Base-by-base conservation (phyloP, 2,113 vertebrate species). In the Microcebus tavaratra region DNA sequence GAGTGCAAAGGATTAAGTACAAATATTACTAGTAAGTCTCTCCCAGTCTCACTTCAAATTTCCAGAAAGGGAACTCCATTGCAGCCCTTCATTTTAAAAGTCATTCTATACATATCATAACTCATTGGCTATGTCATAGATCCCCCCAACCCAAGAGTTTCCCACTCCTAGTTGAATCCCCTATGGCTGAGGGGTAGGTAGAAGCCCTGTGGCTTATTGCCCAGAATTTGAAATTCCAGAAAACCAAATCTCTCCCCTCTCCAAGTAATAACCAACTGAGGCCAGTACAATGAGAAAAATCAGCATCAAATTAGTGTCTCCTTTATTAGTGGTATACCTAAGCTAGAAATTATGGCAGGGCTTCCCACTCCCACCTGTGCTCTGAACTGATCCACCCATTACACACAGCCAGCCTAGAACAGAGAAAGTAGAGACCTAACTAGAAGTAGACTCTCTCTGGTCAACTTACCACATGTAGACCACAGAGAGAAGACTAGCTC, bases 221-320 rank as follows among this genome's bases (percentile, higher is more conserved):
- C 70, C 61, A 23, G 36, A 80, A 50, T 55, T 73, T 70, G 17
- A 70, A 31, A 75, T 57, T 59, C 61, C 57, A 79, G 21, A 90
- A 20, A 67, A 87, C 8, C 3, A 84, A 84, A 63, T 31, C 29
- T 34, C 59, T 63, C 31, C 25, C 7, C 5, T 90, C 67, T 93
- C 50, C 61, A 95, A 84, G 12, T 68, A 94, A 75, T 90, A 79
- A 87, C 12, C 53, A 84, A 85, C 21, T 31, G 68, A 95, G 14
- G 14, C 39, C 23, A n/a, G 5, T 23, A 92, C 55, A 21, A 83
- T 48, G 36, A 79, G 59, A 11, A 57, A 89, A 88, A 59, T 20
- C 48, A 87, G 10, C 34, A 85, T 31, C 80, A 55, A 34, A 59
- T 27, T 39, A 21, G 20, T 21, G 3, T 8, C n/a, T 20, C 6